These are phyloP conservation scores for Podiceps cristatus DNA, from an alignment of 2,113 vertebrate species.

Conservation along the genomic window DNA sequence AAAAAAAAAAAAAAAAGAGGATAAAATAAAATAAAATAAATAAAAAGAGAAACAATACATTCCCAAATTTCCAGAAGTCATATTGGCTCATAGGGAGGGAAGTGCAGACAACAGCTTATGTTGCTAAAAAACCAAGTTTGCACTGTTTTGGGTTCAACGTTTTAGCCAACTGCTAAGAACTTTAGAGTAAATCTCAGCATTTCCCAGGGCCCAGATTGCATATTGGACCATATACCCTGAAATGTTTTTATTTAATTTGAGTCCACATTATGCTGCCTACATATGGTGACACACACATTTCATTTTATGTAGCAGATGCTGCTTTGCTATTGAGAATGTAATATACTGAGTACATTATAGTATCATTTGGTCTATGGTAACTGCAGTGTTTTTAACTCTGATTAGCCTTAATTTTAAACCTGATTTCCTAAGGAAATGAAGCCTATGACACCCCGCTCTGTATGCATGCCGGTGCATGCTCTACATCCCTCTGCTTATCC, in stretches of 20 bases:
- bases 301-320: conserved; percentile 67
- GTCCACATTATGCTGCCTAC: conserved; percentile 58
- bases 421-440: conserved; percentile 50
- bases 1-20: rapidly evolving
- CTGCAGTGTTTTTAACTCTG: conserved; percentile 19
- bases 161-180: conserved; percentile 24
- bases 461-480: neutral
- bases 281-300: conserved; percentile 65
- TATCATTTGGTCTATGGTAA: conserved; percentile 22
- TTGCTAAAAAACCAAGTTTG: neutral
- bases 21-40: neutral
- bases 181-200: neutral
- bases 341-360: conserved; percentile 17
- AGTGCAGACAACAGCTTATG: neutral
- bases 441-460: neutral
- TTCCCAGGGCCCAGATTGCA: conserved; percentile 55
- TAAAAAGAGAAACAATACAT: neutral
- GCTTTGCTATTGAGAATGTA: conserved; percentile 52
- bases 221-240: conserved; percentile 39
- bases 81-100: neutral
- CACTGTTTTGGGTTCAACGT: neutral
- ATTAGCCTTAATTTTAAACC: conserved; percentile 56
- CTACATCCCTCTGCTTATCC: neutral
- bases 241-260: conserved; percentile 63
- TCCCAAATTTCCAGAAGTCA: neutral